Base-by-base conservation (phyloP, 2,797 vertebrate genomes). In the Lemur catta region DNA sequence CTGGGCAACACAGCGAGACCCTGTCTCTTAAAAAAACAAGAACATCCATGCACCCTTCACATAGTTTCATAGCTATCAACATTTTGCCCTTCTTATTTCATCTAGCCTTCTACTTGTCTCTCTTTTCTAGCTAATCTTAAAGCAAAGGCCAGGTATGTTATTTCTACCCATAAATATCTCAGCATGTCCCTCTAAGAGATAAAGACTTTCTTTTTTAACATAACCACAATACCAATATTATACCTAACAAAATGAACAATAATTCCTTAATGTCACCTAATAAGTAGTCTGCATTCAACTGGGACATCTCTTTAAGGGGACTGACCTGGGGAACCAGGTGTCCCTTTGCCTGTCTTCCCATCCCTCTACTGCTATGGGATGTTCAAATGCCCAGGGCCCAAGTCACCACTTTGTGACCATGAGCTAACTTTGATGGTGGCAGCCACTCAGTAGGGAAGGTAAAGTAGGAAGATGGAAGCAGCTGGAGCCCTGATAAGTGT, bases 191-290 rank as follows among this genome's bases (percentile, higher is more conserved):
- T 72, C 35, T 15, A 89, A 84, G 50, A 86, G 72, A 81, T 72
- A 43, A 82, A 75, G 22, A 85, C 65, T 75, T 90, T 63, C 71
- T 92, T 48, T 85, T 61, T 93, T 65, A 86, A 90, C 9, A 57
- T 75, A 85, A 86, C 63, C 52, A 59, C 4, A 55, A 50, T 63
- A 50, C 35, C 33, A 65, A 9, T 79, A 65, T 79, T 43, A 43
- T 48, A 50, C 41, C 57, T 46, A 59, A 65, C 46, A 71, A 48
- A 67, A 80, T 82, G 5, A 71, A 85, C 10, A 22, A 22, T 84
- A 18, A 43, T 84, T 84, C 71, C 11, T 75, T 46, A 50, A 3
- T 43, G 52, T 46, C 17, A 35, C n/a, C 46, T 61, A 50, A 65
- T 1, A 52, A 2, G 8, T 18, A 75, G 12, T 63, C 71, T 92